These are phyloP conservation scores for Tenthredo notha DNA, from an alignment of 2,888 invertebrate genomes.

Conservation along the genomic window DNA sequence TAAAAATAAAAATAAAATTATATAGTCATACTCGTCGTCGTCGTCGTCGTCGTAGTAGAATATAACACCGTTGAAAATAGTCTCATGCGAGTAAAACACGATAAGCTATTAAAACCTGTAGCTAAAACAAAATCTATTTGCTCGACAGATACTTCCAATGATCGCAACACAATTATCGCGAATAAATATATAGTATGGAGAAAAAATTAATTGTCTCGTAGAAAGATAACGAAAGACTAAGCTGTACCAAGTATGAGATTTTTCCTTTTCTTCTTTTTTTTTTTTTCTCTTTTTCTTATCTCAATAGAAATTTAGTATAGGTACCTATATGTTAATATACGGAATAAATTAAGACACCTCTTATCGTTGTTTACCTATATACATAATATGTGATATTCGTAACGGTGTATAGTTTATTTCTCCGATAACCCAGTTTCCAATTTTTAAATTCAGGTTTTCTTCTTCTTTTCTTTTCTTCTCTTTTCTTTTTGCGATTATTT, in stretches of 20 bases:
- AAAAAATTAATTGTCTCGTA: neutral
- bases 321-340: constrained; percentile 15
- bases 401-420: neutral
- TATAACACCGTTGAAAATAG: neutral
- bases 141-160: neutral
- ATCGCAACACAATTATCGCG: neutral
- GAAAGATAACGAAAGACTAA: neutral
- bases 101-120: neutral
- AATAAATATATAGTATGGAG: neutral
- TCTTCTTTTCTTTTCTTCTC: neutral
- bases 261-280: no score
- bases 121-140: neutral
- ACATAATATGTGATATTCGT: neutral
- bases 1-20: constrained; percentile 1
- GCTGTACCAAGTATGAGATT: neutral
- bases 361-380: neutral
- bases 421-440: constrained; percentile 19
- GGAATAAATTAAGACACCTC: constrained; percentile 1
- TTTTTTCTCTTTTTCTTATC: neutral
- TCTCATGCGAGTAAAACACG: neutral
- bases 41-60: neutral
- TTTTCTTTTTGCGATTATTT: neutral
- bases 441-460: neutral
- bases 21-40: neutral
- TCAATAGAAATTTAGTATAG: neutral